Evolutionary conservation across 2,113 vertebrate genomes (phyloP).

Genomic region (Equus quagga): DNA sequence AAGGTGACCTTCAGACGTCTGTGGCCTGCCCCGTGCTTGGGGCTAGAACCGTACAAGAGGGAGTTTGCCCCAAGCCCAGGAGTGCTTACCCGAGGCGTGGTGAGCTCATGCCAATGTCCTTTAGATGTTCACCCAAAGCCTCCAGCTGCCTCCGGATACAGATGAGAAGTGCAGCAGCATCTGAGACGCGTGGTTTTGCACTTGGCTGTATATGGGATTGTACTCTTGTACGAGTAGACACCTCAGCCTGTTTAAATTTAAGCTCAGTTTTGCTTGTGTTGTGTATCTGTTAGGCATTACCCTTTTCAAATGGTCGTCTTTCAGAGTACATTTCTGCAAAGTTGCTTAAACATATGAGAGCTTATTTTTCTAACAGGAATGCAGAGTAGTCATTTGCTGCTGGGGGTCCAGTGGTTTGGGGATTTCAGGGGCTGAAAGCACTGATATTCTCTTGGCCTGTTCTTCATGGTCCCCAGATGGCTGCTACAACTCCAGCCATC

Average conservation of each 20-base stretch:
- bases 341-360: not conserved
- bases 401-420: not conserved
- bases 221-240: not conserved
- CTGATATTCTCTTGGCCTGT: not conserved
- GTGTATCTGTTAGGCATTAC: not conserved
- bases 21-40: not conserved
- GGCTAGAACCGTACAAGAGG: not conserved
- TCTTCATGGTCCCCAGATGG: not conserved
- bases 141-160: not conserved
- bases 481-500: not conserved
- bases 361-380: not conserved
- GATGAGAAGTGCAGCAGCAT: not conserved
- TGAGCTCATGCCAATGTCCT: not conserved
- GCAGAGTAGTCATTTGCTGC: not conserved
- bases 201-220: not conserved
- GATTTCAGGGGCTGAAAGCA: not conserved
- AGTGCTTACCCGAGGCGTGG: not conserved
- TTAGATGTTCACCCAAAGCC: conserved; percentile 30
- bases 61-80: not conserved
- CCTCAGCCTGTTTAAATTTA: conserved; percentile 46
- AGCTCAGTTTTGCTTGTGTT: not conserved
- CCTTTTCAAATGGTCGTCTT: not conserved
- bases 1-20: not conserved
- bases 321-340: conserved; percentile 6
- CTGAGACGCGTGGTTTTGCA: conserved; percentile 12